Evolutionary conservation across 2,797 vertebrate species (phyloP), one percentile per base, ranked within the genome.

Genomic region (Alca torda): DNA sequence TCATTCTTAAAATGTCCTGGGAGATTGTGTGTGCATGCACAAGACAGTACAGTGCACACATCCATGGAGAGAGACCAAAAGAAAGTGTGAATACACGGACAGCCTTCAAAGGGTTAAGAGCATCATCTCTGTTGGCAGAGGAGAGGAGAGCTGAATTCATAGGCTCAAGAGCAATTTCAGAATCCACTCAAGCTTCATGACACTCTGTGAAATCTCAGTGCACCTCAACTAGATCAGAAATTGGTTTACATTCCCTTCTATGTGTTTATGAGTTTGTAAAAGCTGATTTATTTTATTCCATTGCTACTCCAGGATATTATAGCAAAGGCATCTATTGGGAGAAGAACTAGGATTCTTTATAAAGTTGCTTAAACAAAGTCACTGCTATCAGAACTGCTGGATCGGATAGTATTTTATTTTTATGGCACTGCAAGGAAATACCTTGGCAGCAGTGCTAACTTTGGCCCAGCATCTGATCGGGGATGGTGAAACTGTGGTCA

Each of bases 211-310:
- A 96, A 90, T 92, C 96, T 95, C 96, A 94, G 89, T 48, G 88
- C 96, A 70, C 95, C 94, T 96, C 94, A 43, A 57, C 93, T 70
- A 83, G 89, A 91, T 92, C 96, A 94, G 92, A 95, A 97, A 97
- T 97, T 96, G 96, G 94, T 96, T 97, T 95, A 96, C 92, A 90
- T 82, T 95, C 78, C 93, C 80, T 91, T 91, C 94, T 87, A 86
- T 91, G 93, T 96, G 96, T 96, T 97, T 96, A 92, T 95, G 95
- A 82, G 93, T 96, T 96, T 74, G 93, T 96, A 92, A 96, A 95
- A 96, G 75, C 83, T 94, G 97, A 90, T 95, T 92, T 97, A 93
- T 96, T 96, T 93, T 61, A 90, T 91, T 51, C 83, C 6, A 6
- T 83, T 87, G 80, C 86, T 86, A 86, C 90, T 89, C 39, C 8